Evolutionary conservation across 2,113 vertebrate species (phyloP), one percentile per base, ranked within the genome.

Genomic region (Circaetus cinerascens): DNA sequence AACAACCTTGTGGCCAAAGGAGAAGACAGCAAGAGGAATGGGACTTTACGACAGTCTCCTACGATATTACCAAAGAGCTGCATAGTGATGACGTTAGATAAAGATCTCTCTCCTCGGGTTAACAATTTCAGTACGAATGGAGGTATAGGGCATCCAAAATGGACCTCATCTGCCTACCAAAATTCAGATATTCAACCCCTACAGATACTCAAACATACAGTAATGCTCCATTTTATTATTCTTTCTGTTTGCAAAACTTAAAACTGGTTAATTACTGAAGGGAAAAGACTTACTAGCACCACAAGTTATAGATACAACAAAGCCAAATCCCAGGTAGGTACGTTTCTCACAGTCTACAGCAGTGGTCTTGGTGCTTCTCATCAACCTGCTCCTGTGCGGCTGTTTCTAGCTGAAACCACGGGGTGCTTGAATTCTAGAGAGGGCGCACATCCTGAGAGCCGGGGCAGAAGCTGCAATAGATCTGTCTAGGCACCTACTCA

Each of bases 261-360:
- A 32, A 92, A 64, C 5, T 22, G 15, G 21, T 20, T 41, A 41
- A 74, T 59, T 32, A 85, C 43, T 9, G 6, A 68, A 72, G 60
- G 41, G 12, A 36, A 68, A 85, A 78, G 43, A 19, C 40, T 51
- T 45, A 26, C 8, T 30, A 72, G 56, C 71, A 73, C 34, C 8
- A 1, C 23, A 46, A 67, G n/a, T 55, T 36, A 84, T 2, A 1
- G 23, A 62, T 3, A 78, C 2, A 4, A 76, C 0, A 1, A 67
- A 72, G 56, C 23, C 18, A 3, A 59, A 59, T 15, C 62, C 43
- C 73, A 32, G 13, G 15, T 0, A 5, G 14, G 11, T 36, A 7
- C 5, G 27, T 15, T 87, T 68, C 59, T 45, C 27, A 38, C 6
- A 20, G 63, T 10, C 46, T 29, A 10, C 0, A n/a, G 46, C 30